Base-by-base conservation (phyloP, 2,888 invertebrate species). In the Allygus modestus region DNA sequence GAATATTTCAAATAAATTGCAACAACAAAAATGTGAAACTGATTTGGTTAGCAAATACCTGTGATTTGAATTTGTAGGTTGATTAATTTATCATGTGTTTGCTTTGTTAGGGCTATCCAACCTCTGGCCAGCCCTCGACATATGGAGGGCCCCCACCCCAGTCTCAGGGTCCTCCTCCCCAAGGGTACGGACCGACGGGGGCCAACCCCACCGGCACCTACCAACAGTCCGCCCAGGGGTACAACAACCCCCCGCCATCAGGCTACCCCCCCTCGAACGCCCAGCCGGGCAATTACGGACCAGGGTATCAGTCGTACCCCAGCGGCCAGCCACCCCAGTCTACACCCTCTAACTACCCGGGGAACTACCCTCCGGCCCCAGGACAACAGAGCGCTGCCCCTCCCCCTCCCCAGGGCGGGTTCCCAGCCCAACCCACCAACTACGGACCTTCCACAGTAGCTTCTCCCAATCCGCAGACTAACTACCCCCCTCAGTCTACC, bases 181-280 rank as follows among this genome's bases (percentile, higher is more conserved):
- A 85, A 91, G 91, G 91, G 91, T 91, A 87, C 91, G 92, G 86
- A 91, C 91, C 83, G 17, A 23, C 46, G 17, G 82, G 84, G 26
- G 84, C 86, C 23, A 84, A 86, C 65, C 82, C 86, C 61, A 17
- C 51, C 23, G 46, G 31, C 20, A 75, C 41, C 54, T 85, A 69
- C 73, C 86, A 83, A 12, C 85, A 82, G 23, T 82, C 71, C 20
- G 37, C 81, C 2, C 79, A 43, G 79, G 82, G 65, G 9, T 84
- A 85, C 61, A 85, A 82, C 33, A 82, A 77, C 23, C 85, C 83
- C 4, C 84, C 84, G 15, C 85, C 69, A 12, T 84, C 81, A 23
- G 79, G 75, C 4, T 83, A 81, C 23, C 84, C 69, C 23, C 92
- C 88, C 92, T 92, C 87, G 91, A 92, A 85, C 92, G 43, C 83